A percentile compares a stretch with the other conserved stretches of the same genome.
phyloP scores from a whole-genome alignment of 2,888 invertebrate species.

The Eledone cirrhosa region DNA sequence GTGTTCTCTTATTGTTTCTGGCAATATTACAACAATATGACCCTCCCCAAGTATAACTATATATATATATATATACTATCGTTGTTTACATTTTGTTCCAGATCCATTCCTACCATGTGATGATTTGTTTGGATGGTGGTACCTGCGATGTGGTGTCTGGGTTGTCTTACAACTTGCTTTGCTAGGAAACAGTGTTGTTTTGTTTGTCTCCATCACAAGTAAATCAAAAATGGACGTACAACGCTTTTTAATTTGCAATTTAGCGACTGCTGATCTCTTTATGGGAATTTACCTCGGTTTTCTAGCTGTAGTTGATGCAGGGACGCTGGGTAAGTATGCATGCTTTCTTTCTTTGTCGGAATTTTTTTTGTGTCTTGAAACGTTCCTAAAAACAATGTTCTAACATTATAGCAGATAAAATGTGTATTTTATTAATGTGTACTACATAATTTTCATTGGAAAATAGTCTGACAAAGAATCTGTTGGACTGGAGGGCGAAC shows the following conservation, averaged over 20 bases:
- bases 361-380: too few relatives aligned
- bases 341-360: background rate
- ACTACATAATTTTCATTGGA: too few relatives aligned
- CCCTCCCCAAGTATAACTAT: too few relatives aligned
- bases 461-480: too few relatives aligned
- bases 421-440: too few relatives aligned
- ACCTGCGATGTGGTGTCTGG: slow-evolving; percentile 95
- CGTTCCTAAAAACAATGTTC: too few relatives aligned
- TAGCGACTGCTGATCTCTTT: slow-evolving; percentile 95
- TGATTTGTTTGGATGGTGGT: slow-evolving; percentile 98
- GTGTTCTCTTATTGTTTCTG: too few relatives aligned
- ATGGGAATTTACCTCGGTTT: slow-evolving; percentile 96
- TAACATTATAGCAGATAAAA: too few relatives aligned
- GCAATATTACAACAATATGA: too few relatives aligned
- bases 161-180: slow-evolving; percentile 93
- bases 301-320: slow-evolving; percentile 93
- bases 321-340: slow-evolving; percentile 76
- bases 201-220: slow-evolving; percentile 90
- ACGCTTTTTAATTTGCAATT: slow-evolving; percentile 93
- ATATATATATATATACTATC: too few relatives aligned
- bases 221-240: slow-evolving; percentile 96
- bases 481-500: too few relatives aligned
- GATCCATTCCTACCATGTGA: slow-evolving; percentile 95
- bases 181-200: slow-evolving; percentile 94
- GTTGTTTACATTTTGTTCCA: slow-evolving; percentile 54